Percentiles rank a stretch among this genome's conserved stretches.
Conservation (phyloP, 2,888 invertebrate genomes). For the Cacoxenus indagator region DNA sequence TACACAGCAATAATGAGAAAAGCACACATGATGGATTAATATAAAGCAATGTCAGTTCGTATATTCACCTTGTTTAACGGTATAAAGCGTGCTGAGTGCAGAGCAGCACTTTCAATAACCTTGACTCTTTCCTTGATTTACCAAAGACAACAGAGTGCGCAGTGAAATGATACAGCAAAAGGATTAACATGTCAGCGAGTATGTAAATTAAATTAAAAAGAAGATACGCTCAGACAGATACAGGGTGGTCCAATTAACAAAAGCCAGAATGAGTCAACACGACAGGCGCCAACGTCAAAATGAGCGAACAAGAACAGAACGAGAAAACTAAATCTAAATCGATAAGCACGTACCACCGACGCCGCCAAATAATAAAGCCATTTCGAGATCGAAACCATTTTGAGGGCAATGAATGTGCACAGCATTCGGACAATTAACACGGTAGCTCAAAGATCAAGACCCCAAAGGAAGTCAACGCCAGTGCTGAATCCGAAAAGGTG, state of each 20-base stretch:
- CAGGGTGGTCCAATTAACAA: conserved; percentile 60
- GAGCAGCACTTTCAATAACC: not conserved
- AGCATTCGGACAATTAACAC: conserved; percentile 67
- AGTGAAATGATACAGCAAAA: not conserved
- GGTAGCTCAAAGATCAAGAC: conserved; percentile 70
- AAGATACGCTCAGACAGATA: not conserved
- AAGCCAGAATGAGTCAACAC: conserved; percentile 28
- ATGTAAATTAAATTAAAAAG: conserved; percentile 14
- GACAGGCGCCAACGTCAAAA: conserved; percentile 39
- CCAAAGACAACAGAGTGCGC: not conserved
- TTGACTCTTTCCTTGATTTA: not conserved
- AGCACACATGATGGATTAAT: not conserved
- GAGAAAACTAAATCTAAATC: not conserved
- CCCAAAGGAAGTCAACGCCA: conserved; percentile 43
- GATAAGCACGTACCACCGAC: not conserved
- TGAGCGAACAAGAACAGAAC: not conserved
- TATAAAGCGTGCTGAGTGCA: not conserved
- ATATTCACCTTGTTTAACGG: not conserved
- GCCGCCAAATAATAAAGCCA: conserved; percentile 54
- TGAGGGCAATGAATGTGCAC: conserved; percentile 14
- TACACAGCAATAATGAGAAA: not conserved
- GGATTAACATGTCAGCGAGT: conserved; percentile 9
- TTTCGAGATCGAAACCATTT: conserved; percentile 58
- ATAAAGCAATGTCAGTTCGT: not conserved
- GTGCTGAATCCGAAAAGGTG: conserved; percentile 53